Base-by-base conservation (phyloP, 2,888 invertebrate genomes). In the Hypolimnas misippus region DNA sequence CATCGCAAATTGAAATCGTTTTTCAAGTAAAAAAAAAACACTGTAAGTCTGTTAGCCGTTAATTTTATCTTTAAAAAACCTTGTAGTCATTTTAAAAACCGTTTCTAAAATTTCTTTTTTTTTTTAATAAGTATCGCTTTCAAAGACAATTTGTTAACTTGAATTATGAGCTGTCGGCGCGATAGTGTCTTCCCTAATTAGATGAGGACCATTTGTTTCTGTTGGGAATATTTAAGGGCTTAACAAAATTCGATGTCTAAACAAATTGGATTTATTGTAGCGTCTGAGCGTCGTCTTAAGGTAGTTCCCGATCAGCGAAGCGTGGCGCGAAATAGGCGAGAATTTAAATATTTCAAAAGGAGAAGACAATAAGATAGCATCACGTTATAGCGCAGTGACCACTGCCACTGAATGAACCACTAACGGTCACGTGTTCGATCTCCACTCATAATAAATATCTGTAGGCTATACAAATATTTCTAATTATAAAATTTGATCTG, bases 111-210 rank as follows among this genome's bases (percentile, higher is more conserved):
- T 46, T 46, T 19, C 10, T 21, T 21, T 46, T 46, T 46, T 21
- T 21, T 46, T 46, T 46, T 33, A 52, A 21, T 16, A 44, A 59
- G 33, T 21, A 25, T 35, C 59, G 25, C 33, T 46, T 52, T 59
- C 44, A 33, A 21, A 8, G 19, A 33, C 44, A 52, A 44, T 59
- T 52, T 44, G 52, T 59, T 44, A 51, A 10, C 25, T 44, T 59
- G 44, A 59, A 59, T 52, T 53, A 59, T 44, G 25, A 29, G 21
- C 54, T 29, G 54, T 42, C 42, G 5, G 8, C 21, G 17, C n/a
- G 12, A 38, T 35, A 21, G 35, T 38, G 21, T 19, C 53, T 21
- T 14, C n/a, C 14, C 14, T 53, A 53, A 53, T 53, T 53, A 53
- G 50, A 14, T 16, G 19, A 42, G 10, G 14, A 1, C 29, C 42